Evolutionary conservation across 2,797 vertebrate species (phyloP).

Genomic region (Benthosema pterotum): DNA sequence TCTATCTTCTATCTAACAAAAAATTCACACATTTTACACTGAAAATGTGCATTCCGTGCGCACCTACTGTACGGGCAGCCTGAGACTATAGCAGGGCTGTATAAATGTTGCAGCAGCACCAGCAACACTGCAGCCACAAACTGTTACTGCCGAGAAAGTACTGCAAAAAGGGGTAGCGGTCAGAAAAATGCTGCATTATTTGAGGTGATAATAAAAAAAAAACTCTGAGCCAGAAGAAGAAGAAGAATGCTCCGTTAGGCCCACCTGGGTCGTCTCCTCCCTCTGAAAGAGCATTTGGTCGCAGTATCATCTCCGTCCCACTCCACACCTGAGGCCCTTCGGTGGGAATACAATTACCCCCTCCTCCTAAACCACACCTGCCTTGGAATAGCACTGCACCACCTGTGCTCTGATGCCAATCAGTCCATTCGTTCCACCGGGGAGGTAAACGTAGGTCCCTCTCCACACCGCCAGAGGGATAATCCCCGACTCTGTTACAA

Average conservation of each 20-base stretch:
- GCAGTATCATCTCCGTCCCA: slow-evolving; percentile 12
- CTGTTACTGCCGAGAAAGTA: too few relatives aligned
- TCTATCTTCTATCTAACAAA: too few relatives aligned
- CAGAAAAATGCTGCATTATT: too few relatives aligned
- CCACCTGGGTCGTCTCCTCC: not conserved
- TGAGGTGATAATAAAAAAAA: too few relatives aligned
- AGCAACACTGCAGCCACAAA: too few relatives aligned
- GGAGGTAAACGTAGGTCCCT: slow-evolving; percentile 14
- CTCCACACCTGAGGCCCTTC: slow-evolving; percentile 5
- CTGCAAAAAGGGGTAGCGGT: too few relatives aligned
- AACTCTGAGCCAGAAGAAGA: too few relatives aligned
- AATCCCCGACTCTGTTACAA: slow-evolving; percentile 12
- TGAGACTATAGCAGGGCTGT: too few relatives aligned
- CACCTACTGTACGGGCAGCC: too few relatives aligned
- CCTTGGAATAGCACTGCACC: slow-evolving; percentile 31
- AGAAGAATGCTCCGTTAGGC: not conserved
- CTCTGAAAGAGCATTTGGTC: not conserved
- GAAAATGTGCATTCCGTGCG: too few relatives aligned
- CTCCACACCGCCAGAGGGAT: slow-evolving; percentile 39
- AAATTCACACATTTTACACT: too few relatives aligned
- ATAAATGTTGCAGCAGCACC: too few relatives aligned
- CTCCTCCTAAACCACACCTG: slow-evolving; percentile 25
- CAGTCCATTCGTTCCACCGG: slow-evolving; percentile 23
- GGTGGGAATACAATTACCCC: slow-evolving; percentile 14
- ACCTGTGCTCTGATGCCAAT: slow-evolving; percentile 46